Evolutionary conservation across 2,888 invertebrate genomes (phyloP).

Genomic region (Horisme vitalbata): DNA sequence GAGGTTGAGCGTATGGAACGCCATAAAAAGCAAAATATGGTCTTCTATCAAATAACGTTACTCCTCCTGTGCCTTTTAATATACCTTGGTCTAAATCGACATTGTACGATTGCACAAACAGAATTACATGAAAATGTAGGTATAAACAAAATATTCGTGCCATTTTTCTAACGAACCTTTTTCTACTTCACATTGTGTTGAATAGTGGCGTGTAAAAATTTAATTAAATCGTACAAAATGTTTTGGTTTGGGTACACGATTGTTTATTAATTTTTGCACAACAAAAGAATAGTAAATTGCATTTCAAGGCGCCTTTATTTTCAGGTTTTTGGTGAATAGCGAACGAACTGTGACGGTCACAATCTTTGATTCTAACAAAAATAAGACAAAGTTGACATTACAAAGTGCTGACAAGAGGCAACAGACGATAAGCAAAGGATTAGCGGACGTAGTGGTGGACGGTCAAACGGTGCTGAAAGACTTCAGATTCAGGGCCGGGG

Average conservation of each 20-base stretch:
- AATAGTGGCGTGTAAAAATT: neutral
- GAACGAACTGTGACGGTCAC: constrained; percentile 43
- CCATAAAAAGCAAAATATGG: constrained; percentile 66
- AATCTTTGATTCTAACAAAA: constrained; percentile 49
- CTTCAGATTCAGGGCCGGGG: constrained; percentile 81
- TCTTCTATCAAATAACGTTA: constrained; percentile 54
- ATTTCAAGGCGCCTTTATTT: constrained; percentile 28
- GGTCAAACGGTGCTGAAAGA: constrained; percentile 47
- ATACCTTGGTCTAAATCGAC: constrained; percentile 59
- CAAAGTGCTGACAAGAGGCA: constrained; percentile 50
- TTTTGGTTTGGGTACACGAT: constrained; percentile 9
- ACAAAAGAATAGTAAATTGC: neutral
- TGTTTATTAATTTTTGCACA: constrained; percentile 1
- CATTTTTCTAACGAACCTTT: constrained; percentile 2
- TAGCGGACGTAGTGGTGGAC: constrained; percentile 62
- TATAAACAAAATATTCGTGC: constrained; percentile 25
- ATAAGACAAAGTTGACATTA: constrained; percentile 47
- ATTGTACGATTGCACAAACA: constrained; percentile 34
- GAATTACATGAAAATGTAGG: no score
- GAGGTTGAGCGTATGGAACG: constrained; percentile 67
- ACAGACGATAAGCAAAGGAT: constrained; percentile 53
- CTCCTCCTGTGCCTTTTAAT: constrained; percentile 50
- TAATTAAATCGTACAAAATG: constrained; percentile 12
- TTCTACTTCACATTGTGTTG: neutral
- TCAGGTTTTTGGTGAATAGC: constrained; percentile 68